These are phyloP conservation scores for Abrostola tripartita DNA, from an alignment of 2,888 invertebrate species.

Conservation along the genomic window DNA sequence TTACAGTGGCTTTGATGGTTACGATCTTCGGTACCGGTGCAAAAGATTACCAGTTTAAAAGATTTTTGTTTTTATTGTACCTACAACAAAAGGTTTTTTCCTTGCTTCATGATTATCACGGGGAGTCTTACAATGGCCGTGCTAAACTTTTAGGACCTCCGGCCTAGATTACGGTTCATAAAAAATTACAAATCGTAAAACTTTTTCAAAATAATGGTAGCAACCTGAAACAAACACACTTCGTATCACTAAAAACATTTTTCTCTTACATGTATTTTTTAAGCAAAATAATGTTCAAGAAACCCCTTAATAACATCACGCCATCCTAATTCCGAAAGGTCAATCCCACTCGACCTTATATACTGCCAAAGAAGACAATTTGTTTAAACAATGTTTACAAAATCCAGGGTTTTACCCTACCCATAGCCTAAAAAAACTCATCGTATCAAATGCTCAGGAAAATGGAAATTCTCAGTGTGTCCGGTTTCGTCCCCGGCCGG, in stretches of 20 bases:
- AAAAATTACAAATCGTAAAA: slow-evolving; percentile 37
- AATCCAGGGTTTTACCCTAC: slow-evolving; percentile 18
- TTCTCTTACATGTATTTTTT: neutral
- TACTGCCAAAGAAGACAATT: slow-evolving; percentile 24
- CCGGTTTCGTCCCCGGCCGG: slow-evolving; percentile 36
- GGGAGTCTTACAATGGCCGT: slow-evolving; percentile 19
- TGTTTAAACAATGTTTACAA: slow-evolving; percentile 24
- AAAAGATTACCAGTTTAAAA: no score
- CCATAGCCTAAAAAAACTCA: slow-evolving; percentile 23
- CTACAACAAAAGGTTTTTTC: no score
- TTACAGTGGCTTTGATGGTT: no score
- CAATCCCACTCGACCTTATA: slow-evolving; percentile 9
- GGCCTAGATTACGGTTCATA: slow-evolving; percentile 34
- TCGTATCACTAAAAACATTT: no score
- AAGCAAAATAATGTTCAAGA: slow-evolving; percentile 17
- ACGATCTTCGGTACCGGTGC: no score
- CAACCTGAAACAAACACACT: no score
- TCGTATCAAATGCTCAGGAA: slow-evolving; percentile 26
- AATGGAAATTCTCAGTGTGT: slow-evolving; percentile 43
- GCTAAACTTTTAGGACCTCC: slow-evolving; percentile 37
- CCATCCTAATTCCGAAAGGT: slow-evolving; percentile 31
- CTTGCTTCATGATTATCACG: neutral
- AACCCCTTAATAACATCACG: slow-evolving; percentile 27
- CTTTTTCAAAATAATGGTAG: slow-evolving; percentile 1
- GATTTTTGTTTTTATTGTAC: no score